These are phyloP conservation scores for Autographa pulchrina DNA, from an alignment of 2,888 invertebrate species.

Conservation along the genomic window DNA sequence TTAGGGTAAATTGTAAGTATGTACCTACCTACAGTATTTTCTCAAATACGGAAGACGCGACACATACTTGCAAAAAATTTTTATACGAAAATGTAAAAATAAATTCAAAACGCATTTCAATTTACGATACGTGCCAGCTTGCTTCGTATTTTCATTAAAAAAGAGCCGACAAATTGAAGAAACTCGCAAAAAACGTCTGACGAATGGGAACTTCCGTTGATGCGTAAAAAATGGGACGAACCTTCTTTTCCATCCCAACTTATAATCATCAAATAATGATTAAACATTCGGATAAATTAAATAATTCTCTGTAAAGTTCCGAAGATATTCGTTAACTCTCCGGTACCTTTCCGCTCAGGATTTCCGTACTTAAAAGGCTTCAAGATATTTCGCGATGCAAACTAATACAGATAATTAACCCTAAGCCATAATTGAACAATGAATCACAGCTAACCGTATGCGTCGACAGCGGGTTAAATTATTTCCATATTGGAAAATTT, in stretches of 20 bases:
- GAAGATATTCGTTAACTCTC: background rate
- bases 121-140: background rate
- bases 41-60: background rate
- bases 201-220: constrained; percentile 41
- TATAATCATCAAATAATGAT: constrained; percentile 22
- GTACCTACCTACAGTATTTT: too few species aligned
- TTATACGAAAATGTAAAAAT: background rate
- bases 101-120: background rate
- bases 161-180: background rate
- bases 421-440: constrained; percentile 47
- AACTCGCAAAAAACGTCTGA: constrained; percentile 33
- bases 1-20: background rate
- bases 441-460: constrained; percentile 49
- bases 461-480: constrained; percentile 32
- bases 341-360: constrained; percentile 55
- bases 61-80: background rate
- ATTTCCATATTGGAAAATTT: constrained; percentile 55
- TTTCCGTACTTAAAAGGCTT: constrained; percentile 59
- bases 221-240: constrained; percentile 28
- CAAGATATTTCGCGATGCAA: constrained; percentile 47
- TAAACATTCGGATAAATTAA: background rate
- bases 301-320: constrained; percentile 7
- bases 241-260: constrained; percentile 27
- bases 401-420: constrained; percentile 47
- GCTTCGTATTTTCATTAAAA: background rate